Conservation (phyloP, 2,797 vertebrate species). For the Eupleurogrammus muticus region DNA sequence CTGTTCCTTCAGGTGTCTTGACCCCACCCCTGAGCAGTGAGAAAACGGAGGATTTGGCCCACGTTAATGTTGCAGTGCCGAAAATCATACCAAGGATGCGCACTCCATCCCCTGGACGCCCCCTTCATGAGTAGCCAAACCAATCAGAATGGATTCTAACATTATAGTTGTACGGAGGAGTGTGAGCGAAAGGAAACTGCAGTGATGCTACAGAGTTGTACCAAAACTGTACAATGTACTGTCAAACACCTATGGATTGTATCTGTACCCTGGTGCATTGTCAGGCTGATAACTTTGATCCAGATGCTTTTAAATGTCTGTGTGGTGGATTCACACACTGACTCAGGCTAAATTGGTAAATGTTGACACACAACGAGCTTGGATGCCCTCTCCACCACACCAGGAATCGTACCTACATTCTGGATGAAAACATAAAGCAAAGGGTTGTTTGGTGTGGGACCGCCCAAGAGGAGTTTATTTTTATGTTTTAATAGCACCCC, state of each 20-base stretch:
- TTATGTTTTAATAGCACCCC: conserved; percentile 34
- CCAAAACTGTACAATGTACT: neutral
- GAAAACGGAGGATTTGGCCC: conserved; percentile 78
- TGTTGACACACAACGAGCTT: conserved; percentile 11
- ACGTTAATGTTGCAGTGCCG: neutral
- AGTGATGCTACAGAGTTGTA: conserved; percentile 11
- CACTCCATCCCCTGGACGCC: conserved; percentile 18
- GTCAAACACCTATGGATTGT: neutral
- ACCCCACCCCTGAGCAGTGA: conserved; percentile 94
- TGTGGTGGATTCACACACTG: neutral
- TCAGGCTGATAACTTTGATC: conserved; percentile 10
- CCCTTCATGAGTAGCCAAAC: conserved; percentile 3
- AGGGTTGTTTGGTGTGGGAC: neutral
- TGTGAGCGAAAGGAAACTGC: neutral
- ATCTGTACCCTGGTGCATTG: conserved; percentile 9
- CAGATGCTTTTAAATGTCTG: conserved; percentile 17
- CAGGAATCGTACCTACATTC: conserved; percentile 3
- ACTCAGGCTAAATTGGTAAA: conserved; percentile 4
- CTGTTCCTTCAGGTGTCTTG: conserved; percentile 89
- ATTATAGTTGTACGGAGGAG: neutral
- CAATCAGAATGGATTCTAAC: neutral
- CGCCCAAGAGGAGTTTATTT: neutral
- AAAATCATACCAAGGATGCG: conserved; percentile 62
- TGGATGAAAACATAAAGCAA: conserved; percentile 9
- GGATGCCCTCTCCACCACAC: neutral